A percentile compares a stretch with the other conserved stretches of the same genome.
Evolutionary conservation across 2,888 invertebrate genomes (phyloP).

Genomic region (Napeogenes sylphis): DNA sequence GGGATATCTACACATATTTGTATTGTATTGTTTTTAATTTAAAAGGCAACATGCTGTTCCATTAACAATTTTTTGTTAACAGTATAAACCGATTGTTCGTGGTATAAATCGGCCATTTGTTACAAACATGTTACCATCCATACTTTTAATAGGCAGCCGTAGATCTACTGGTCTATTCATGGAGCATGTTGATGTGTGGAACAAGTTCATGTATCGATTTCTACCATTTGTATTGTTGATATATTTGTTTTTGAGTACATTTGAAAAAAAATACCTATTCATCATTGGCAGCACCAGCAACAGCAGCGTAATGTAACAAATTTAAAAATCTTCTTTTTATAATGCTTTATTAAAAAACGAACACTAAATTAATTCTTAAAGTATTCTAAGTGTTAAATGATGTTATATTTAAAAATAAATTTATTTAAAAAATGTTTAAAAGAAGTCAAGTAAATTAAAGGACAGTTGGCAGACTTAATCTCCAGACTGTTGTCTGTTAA

Average conservation of each 20-base stretch:
- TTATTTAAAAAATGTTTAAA: slow-evolving; percentile 1
- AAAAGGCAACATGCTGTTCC: slow-evolving; percentile 3
- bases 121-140: slow-evolving; percentile 61
- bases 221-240: slow-evolving; percentile 29
- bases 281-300: slow-evolving; percentile 13
- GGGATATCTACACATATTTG: neutral
- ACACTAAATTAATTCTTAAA: no score
- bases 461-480: slow-evolving; percentile 7
- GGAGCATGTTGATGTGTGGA: slow-evolving; percentile 55
- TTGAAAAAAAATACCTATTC: slow-evolving; percentile 15
- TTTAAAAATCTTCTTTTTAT: neutral
- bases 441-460: slow-evolving; percentile 6
- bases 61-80: slow-evolving; percentile 1
- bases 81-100: slow-evolving; percentile 30
- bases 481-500: slow-evolving; percentile 5
- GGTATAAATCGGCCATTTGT: slow-evolving; percentile 53
- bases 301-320: slow-evolving; percentile 7
- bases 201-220: slow-evolving; percentile 39
- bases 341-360: neutral
- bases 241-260: slow-evolving; percentile 26
- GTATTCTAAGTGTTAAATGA: neutral
- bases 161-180: slow-evolving; percentile 58
- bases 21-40: slow-evolving; percentile 5
- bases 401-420: neutral
- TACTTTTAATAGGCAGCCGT: slow-evolving; percentile 70